Percentiles rank a stretch among this genome's conserved stretches.
phyloP scores from a whole-genome alignment of 2,797 vertebrate species.

The Pipistrellus nathusii region DNA sequence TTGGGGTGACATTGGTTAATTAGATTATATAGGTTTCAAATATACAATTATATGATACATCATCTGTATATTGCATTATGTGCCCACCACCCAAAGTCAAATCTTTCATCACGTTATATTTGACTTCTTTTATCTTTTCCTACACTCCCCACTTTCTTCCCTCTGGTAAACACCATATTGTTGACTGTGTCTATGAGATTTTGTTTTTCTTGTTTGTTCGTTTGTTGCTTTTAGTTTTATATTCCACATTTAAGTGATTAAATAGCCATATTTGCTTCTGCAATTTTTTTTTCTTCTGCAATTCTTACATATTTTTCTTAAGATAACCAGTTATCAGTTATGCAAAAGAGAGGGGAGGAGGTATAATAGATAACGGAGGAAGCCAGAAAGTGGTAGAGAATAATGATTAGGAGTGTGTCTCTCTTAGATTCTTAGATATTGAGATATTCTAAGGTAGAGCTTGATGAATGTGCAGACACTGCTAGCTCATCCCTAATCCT shows the following conservation, averaged over 20 bases:
- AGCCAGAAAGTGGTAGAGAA: not conserved
- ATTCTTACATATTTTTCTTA: not conserved
- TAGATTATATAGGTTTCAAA: too few relatives aligned
- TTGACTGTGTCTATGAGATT: too few relatives aligned
- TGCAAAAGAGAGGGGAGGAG: not conserved
- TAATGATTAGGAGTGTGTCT: not conserved
- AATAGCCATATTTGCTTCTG: not conserved
- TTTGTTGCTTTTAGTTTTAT: too few relatives aligned
- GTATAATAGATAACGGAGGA: not conserved
- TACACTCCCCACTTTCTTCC: not conserved
- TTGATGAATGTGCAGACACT: not conserved
- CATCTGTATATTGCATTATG: too few relatives aligned
- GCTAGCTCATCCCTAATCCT: not conserved
- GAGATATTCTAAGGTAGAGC: not conserved
- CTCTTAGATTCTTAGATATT: not conserved
- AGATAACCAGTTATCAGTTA: not conserved
- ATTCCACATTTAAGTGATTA: too few relatives aligned
- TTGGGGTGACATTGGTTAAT: not conserved
- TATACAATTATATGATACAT: too few relatives aligned
- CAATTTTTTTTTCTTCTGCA: not conserved
- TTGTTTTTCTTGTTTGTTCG: too few relatives aligned
- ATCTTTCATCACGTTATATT: not conserved
- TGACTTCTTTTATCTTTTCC: not conserved
- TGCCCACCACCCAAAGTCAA: not conserved
- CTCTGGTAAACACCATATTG: too few relatives aligned